Evolutionary conservation across 1,140 invertebrate species (phyloP), one percentile per base, ranked within the genome.

Genomic region (Aethina tumida): DNA sequence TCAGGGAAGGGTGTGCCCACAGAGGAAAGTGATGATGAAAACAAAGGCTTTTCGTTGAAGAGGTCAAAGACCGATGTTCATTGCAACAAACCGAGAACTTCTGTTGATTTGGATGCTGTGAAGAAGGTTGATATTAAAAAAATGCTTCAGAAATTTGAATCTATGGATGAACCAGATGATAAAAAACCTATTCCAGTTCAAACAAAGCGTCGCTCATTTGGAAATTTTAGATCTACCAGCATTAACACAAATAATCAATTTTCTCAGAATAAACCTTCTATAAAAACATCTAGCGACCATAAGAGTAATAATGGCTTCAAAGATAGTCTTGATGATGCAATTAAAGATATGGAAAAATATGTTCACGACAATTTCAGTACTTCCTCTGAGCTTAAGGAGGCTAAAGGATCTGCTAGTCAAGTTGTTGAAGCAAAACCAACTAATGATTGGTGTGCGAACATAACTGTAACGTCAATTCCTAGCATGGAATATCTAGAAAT

Each of bases 1-100:
- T 46, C 50, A 6, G 59, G 59, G 1, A 56, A 59, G 43, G 30
- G 34, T 14, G 14, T 45, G 16, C 35, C 41, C n/a, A 50, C 20
- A 34, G 38, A 43, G 14, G 37, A 19, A 19, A 45, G 43, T 32
- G 43, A 28, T 34, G 43, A 45, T 3, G 43, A 39, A 15, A 39
- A 38, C 5, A 44, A 48, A 35, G 45, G 26, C 17, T 49, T 45
- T 25, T 20, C 41, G 14, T 48, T 62, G 32, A 35, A 38, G 4
- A 40, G 54, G 29, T 60, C 58, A 3, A 60, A 60, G 53, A 62
- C 60, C 4, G 58, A 62, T 24, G 43, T 60, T 26, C 33, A 47
- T 40, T 53, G 48, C 29, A 47, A 45, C 27, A 41, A 47, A 45
- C 41, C 49, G 1, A 33, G 56, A 34, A 50, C 37, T 24, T 59